phyloP scores from a whole-genome alignment of 2,113 vertebrate species.

The Ptyas mucosa region DNA sequence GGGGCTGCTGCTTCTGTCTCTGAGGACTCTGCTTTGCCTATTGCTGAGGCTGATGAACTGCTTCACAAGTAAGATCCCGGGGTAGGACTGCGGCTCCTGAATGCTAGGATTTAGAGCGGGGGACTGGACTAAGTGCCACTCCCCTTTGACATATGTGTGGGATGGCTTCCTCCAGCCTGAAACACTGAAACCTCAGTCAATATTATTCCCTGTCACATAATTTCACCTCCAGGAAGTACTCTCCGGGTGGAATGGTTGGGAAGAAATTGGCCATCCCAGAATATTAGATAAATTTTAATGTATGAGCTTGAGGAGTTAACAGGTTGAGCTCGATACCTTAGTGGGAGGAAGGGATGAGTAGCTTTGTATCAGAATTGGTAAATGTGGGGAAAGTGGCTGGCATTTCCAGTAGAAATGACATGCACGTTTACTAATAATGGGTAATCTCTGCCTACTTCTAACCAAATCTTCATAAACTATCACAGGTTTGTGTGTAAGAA shows the following conservation, averaged over 20 bases:
- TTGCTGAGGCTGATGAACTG: slow-evolving; percentile 89
- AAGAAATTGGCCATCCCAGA: neutral
- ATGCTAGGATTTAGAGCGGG: neutral
- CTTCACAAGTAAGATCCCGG: slow-evolving; percentile 86
- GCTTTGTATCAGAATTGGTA: neutral
- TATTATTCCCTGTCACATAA: neutral
- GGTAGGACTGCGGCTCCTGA: neutral
- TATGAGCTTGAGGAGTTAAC: neutral
- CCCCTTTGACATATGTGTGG: neutral
- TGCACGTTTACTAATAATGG: neutral
- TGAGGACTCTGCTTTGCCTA: slow-evolving; percentile 84
- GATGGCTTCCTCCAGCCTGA: neutral
- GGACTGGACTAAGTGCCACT: neutral
- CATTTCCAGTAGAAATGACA: neutral
- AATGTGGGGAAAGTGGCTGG: neutral
- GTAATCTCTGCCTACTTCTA: neutral
- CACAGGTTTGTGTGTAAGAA: slow-evolving; percentile 94
- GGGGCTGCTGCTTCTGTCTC: slow-evolving; percentile 64
- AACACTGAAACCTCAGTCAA: neutral
- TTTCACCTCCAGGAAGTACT: neutral
- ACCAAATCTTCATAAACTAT: neutral
- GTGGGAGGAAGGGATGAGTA: neutral
- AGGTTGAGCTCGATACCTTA: neutral
- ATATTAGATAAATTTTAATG: neutral
- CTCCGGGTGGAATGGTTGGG: neutral